Evolutionary conservation across 1,140 invertebrate genomes (phyloP).

Genomic region (Drosophila fuyamai): DNA sequence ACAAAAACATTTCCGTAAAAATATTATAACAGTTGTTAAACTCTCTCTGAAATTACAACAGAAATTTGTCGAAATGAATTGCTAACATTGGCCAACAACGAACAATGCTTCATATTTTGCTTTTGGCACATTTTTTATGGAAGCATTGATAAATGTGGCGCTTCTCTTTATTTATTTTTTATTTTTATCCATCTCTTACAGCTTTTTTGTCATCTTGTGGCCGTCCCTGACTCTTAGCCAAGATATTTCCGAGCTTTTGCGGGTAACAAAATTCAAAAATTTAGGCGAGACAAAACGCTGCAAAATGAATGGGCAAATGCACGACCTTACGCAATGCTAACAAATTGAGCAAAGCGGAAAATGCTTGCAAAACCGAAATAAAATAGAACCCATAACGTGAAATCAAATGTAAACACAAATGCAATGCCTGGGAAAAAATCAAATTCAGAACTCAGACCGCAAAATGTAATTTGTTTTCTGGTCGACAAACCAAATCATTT

Average conservation of each 20-base stretch:
- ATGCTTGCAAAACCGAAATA: constrained; percentile 24
- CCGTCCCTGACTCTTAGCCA: constrained; percentile 40
- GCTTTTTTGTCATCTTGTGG: constrained; percentile 32
- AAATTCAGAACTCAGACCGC: constrained; percentile 31
- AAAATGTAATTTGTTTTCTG: constrained; percentile 35
- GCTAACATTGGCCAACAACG: constrained; percentile 33
- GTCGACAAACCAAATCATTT: constrained; percentile 17
- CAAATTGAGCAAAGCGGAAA: constrained; percentile 44
- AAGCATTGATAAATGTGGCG: constrained; percentile 13
- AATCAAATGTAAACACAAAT: constrained; percentile 23
- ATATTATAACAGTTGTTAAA: constrained; percentile 1
- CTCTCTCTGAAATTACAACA: constrained; percentile 14
- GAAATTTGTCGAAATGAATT: constrained; percentile 33
- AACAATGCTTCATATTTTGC: constrained; percentile 37
- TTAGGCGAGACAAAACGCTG: constrained; percentile 15
- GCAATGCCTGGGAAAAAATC: constrained; percentile 19
- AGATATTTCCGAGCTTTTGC: constrained; percentile 50
- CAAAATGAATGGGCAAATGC: constrained; percentile 33
- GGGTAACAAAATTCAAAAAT: constrained; percentile 56
- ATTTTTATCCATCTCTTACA: constrained; percentile 17
- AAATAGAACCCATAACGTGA: constrained; percentile 28
- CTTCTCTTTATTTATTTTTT: constrained; percentile 5
- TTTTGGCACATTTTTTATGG: constrained; percentile 36
- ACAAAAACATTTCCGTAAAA: neutral
- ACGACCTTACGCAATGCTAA: constrained; percentile 59